Conservation (phyloP, 1,140 invertebrate species). For the Lerema accius region DNA sequence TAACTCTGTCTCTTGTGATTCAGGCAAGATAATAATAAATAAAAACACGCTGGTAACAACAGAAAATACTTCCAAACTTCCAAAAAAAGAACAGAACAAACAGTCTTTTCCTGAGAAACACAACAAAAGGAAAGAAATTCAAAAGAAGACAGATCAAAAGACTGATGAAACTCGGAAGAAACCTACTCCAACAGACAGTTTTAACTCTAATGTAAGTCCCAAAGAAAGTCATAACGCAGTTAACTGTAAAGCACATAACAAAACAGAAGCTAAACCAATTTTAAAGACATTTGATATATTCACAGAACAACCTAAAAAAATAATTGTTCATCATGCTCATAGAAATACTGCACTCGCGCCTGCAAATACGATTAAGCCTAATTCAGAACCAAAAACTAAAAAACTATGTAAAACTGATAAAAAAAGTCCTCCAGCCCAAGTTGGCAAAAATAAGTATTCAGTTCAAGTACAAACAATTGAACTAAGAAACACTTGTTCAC, state of each 20-base stretch:
- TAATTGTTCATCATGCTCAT: conserved; percentile 61
- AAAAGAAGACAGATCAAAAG: conserved; percentile 52
- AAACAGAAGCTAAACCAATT: conserved; percentile 58
- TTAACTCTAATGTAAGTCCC: conserved; percentile 53
- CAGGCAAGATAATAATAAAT: conserved; percentile 46
- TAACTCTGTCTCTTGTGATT: conserved; percentile 42
- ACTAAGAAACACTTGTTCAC: conserved; percentile 42
- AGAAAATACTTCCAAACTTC: conserved; percentile 48
- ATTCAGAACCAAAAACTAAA: conserved; percentile 34
- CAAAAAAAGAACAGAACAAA: conserved; percentile 53
- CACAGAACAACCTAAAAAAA: conserved; percentile 60
- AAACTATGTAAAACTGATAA: conserved; percentile 37
- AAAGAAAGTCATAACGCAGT: conserved; percentile 51
- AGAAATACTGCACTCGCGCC: conserved; percentile 61
- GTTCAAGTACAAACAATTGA: conserved; percentile 61
- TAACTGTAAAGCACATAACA: conserved; percentile 41
- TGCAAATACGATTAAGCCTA: conserved; percentile 35
- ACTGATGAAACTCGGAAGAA: conserved; percentile 48
- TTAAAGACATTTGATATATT: conserved; percentile 75
- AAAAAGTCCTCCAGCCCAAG: conserved; percentile 49
- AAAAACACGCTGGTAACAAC: conserved; percentile 51
- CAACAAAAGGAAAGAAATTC: conserved; percentile 65
- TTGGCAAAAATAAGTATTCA: conserved; percentile 42
- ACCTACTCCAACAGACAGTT: conserved; percentile 45
- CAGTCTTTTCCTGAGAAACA: conserved; percentile 63